A percentile compares a stretch with the other conserved stretches of the same genome.
phyloP scores from a whole-genome alignment of 1,140 invertebrate species.

The Plectrocnemia conspersa region DNA sequence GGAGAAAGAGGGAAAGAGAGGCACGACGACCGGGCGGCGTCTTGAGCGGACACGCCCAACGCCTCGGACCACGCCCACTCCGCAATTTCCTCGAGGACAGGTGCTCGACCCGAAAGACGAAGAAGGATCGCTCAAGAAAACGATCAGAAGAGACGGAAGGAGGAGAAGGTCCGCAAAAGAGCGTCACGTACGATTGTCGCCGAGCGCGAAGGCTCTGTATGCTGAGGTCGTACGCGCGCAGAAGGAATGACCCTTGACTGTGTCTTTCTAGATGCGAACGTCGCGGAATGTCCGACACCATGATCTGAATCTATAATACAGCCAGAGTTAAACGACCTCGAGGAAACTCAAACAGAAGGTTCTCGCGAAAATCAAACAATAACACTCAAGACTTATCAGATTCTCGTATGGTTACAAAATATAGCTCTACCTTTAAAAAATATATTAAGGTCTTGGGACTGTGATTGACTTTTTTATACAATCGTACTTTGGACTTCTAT shows the following conservation, averaged over 20 bases:
- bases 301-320: constrained; percentile 13
- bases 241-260: constrained; percentile 20
- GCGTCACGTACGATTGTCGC: background rate
- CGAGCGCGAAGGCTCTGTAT: background rate
- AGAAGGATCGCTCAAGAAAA: background rate
- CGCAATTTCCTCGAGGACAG: background rate
- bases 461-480: too few relatives aligned
- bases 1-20: constrained; percentile 19
- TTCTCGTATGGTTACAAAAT: too few relatives aligned
- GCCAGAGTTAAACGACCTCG: background rate
- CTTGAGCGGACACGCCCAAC: constrained; percentile 32
- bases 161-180: background rate
- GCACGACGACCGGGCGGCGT: constrained; percentile 14
- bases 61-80: constrained; percentile 24
- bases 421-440: too few relatives aligned
- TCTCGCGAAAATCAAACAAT: too few relatives aligned
- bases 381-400: too few relatives aligned
- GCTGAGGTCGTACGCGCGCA: constrained; percentile 1
- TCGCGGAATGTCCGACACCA: constrained; percentile 2
- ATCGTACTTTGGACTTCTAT: too few relatives aligned
- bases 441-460: too few relatives aligned
- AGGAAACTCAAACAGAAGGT: too few relatives aligned
- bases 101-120: background rate
- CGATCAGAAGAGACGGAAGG: background rate
- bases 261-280: background rate